phyloP scores from a whole-genome alignment of 2,888 invertebrate genomes.

The Stictocephala bisonia region DNA sequence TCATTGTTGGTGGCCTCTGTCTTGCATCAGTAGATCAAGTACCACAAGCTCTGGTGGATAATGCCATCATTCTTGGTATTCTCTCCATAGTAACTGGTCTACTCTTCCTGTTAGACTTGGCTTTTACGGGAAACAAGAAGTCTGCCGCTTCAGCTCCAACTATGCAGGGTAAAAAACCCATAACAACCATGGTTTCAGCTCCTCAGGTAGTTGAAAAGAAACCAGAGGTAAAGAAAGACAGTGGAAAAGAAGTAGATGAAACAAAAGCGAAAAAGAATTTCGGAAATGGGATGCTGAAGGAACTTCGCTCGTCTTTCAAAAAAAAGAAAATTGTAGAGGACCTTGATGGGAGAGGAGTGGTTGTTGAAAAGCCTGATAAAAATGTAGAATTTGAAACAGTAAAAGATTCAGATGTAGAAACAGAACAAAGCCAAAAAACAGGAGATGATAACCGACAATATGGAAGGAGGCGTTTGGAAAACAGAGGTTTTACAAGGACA shows the following conservation, averaged over 20 bases:
- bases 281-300: conserved; percentile 45
- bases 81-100: conserved; percentile 75
- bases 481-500: conserved; percentile 38
- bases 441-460: conserved; percentile 29
- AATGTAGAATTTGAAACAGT: conserved; percentile 38
- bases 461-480: conserved; percentile 46
- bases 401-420: conserved; percentile 19
- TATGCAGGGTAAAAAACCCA: neutral
- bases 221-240: conserved; percentile 15
- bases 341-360: conserved; percentile 19
- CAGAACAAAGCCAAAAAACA: neutral
- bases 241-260: conserved; percentile 5
- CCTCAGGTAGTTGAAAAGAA: neutral
- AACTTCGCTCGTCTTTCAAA: conserved; percentile 51
- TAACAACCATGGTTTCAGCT: neutral
- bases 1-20: conserved; percentile 75
- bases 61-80: conserved; percentile 77
- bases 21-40: conserved; percentile 79
- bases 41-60: conserved; percentile 74
- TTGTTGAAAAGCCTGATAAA: conserved; percentile 29
- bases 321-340: conserved; percentile 41
- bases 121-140: conserved; percentile 47
- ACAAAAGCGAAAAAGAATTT: conserved; percentile 26
- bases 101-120: conserved; percentile 75
- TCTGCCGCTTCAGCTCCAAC: neutral